Evolutionary conservation across 1,140 invertebrate genomes (phyloP), one percentile per base, ranked within the genome.

Genomic region (Drosophila santomea): DNA sequence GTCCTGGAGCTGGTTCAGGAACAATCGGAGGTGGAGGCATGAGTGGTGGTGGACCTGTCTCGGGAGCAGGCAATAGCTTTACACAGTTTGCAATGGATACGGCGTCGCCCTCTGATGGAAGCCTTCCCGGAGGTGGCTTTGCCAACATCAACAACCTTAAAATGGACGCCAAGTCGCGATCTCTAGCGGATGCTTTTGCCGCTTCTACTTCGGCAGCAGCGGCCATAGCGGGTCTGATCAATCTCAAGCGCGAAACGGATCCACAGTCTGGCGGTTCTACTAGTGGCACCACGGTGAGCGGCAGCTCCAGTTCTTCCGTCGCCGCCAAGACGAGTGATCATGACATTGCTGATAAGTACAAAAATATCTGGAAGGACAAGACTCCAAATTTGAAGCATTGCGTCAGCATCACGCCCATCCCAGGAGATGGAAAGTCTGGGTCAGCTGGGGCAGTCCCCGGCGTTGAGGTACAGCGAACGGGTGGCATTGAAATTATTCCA

Each of bases 401-500:
- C 8, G 90, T 91, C 28, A 91, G 90, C 48, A 91, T 91, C 41
- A 91, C 90, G 2, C 86, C 90, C 6, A 91, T 91, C 35, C 71
- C 80, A 12, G 76, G 71, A 4, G 89, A 91, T 58, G 64, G 66
- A 10, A 90, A 76, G 38, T 8, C 68, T 39, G 14, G 57, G 51
- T 38, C 48, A 39, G 36, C 56, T 1, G 38, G 51, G 0, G 47
- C 44, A 20, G 15, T 45, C 0, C 14, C 72, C 4, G 45, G 52
- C 10, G 74, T 91, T 8, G 89, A 91, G n/a, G 89, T 91, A 8
- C 86, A 90, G 50, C 84, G 90, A 10, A 72, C 85, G 11, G 80
- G 85, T 0, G 77, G 82, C 12, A 91, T 91, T 28, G 61, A 92
- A 86, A 96, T 96, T 10, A 95, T 96, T 81, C 95, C 95, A n/a